These are phyloP conservation scores for Lateolabrax maculatus DNA, from an alignment of 2,797 vertebrate species.

Conservation along the genomic window DNA sequence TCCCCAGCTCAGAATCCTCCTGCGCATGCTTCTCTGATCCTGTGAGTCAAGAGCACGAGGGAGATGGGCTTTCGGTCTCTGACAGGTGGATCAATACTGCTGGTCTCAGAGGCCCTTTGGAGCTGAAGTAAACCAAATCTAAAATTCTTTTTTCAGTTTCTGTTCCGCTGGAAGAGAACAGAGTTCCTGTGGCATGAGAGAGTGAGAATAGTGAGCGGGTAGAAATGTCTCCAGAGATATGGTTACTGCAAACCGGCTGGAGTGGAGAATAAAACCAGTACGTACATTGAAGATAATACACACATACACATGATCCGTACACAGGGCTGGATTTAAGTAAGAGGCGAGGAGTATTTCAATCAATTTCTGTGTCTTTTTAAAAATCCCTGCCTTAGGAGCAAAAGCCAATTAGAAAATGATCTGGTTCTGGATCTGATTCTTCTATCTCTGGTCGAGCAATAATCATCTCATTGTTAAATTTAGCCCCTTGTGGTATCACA, in stretches of 20 bases:
- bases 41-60: constrained; percentile 42
- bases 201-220: constrained; percentile 8
- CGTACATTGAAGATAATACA: constrained; percentile 1
- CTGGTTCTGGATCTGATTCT: constrained; percentile 18
- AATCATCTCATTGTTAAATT: constrained; percentile 48
- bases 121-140: constrained; percentile 33
- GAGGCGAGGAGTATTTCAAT: constrained; percentile 29
- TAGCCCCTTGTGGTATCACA: constrained; percentile 27
- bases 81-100: constrained; percentile 62
- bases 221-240: constrained; percentile 23
- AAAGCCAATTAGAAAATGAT: constrained; percentile 38
- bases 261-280: constrained; percentile 17
- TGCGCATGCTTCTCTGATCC: constrained; percentile 29
- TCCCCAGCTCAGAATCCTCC: constrained; percentile 26
- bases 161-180: constrained; percentile 9
- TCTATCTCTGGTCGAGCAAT: constrained; percentile 6
- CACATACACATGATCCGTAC: neutral
- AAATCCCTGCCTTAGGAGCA: constrained; percentile 24
- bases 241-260: constrained; percentile 6
- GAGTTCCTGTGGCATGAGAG: constrained; percentile 25
- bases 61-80: constrained; percentile 39
- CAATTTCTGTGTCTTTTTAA: constrained; percentile 5
- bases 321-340: neutral
- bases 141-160: constrained; percentile 50
- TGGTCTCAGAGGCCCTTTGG: constrained; percentile 32